Base-by-base conservation (phyloP, 2,888 invertebrate genomes). In the Temnothorax ravouxi region DNA sequence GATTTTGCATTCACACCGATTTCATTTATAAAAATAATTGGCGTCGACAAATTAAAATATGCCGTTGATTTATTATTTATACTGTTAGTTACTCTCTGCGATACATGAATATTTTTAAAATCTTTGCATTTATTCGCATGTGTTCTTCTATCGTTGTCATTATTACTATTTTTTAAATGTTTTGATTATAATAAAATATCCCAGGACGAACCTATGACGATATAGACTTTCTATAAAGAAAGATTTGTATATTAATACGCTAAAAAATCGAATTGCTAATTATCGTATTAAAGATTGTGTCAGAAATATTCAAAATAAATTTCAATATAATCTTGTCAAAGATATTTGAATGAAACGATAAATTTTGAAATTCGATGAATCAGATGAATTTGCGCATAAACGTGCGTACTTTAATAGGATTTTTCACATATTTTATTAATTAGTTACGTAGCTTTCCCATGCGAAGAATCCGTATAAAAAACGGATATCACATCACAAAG, bases 21-120 rank as follows among this genome's bases (percentile, higher is more conserved):
- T 66, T 76, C 0, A 50, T 13, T 29, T n/a, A 38, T 25, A 6
- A n/a, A 38, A 6, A n/a, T 64, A 47, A 50, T 34, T 15, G 25
- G 11, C 13, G 21, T 38, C 8, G 47, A 74, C 21, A 34, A 52
- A 50, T 75, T 62, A 62, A 76, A 75, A 74, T 59, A n/a, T 44
- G 1, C 18, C 8, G 15, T 13, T 56, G 18, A 41, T 56, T 72
- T 54, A 56, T 72, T 41, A 56, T 11, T 72, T 15, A 13, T 15
- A 13, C 29, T 29, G 2, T 25, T 9, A 21, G 2, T 64, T 59
- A 38, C 3, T 54, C 9, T 54, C 21, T 34, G 54, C 38, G 6
- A 2, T 18, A 18, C 25, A 41, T 56, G 13, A 72, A 25, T 38
- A 38, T 15, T 18, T 56, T 25, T 15, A 18, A 1, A 25, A 54